phyloP scores from a whole-genome alignment of 2,797 vertebrate genomes.

The Lagocephalus sceleratus region DNA sequence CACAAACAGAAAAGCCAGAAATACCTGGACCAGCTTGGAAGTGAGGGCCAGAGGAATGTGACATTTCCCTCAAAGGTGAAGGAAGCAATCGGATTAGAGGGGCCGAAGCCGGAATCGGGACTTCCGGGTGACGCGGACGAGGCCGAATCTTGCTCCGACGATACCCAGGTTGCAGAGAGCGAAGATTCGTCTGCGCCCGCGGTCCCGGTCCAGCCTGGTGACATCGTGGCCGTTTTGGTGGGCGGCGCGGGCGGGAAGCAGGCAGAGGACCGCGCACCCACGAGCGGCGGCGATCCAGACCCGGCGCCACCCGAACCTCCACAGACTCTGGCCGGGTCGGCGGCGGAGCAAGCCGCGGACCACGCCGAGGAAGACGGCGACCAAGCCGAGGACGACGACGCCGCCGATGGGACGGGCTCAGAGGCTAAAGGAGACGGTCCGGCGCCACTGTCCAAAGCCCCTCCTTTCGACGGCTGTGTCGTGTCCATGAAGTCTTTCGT shows the following conservation, averaged over 20 bases:
- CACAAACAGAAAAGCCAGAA: constrained; percentile 88
- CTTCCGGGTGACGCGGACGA: constrained; percentile 21
- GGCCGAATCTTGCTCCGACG: constrained; percentile 28
- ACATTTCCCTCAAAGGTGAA: constrained; percentile 23
- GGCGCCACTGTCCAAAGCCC: constrained; percentile 68
- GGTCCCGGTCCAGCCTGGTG: constrained; percentile 9
- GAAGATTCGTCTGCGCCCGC: constrained; percentile 10
- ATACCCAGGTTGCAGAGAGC: constrained; percentile 14
- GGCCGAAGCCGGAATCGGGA: constrained; percentile 24
- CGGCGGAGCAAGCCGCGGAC: constrained; percentile 17
- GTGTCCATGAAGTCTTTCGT: constrained; percentile 80
- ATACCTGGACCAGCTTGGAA: constrained; percentile 62
- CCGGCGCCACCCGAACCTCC: constrained; percentile 26
- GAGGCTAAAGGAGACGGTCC: constrained; percentile 28
- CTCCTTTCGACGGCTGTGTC: constrained; percentile 88
- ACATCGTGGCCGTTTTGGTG: constrained; percentile 9
- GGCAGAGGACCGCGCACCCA: constrained; percentile 13
- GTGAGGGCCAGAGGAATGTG: constrained; percentile 27
- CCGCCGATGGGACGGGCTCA: constrained; percentile 30
- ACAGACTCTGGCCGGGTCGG: constrained; percentile 26
- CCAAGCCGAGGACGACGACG: constrained; percentile 11
- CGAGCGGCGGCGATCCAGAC: constrained; percentile 14
- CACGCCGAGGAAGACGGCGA: constrained; percentile 25
- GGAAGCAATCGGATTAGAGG: constrained; percentile 16
- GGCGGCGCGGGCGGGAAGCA: constrained; percentile 26